Conservation (phyloP, 1,140 invertebrate genomes). For the Maniola jurtina region DNA sequence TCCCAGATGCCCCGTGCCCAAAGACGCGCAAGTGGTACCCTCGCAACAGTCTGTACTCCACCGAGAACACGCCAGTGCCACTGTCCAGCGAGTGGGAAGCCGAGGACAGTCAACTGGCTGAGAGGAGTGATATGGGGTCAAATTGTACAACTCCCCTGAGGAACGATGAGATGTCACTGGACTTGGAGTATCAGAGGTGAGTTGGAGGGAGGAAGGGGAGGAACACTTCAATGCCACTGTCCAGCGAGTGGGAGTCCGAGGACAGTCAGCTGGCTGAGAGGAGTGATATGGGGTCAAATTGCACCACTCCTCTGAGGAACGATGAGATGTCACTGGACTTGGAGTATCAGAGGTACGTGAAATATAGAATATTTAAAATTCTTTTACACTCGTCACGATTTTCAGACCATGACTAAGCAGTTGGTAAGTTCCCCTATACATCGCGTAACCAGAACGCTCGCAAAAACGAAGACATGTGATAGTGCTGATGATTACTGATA, state of each 20-base stretch:
- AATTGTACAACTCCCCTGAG: slow-evolving; percentile 35
- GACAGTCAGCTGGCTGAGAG: slow-evolving; percentile 38
- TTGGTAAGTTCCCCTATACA: no score
- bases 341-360: slow-evolving; percentile 58
- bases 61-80: slow-evolving; percentile 31
- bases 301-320: slow-evolving; percentile 34
- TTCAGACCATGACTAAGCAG: no score
- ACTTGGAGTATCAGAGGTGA: slow-evolving; percentile 64
- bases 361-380: no score
- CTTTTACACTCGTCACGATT: no score
- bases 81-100: slow-evolving; percentile 55
- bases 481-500: no score
- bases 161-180: slow-evolving; percentile 49
- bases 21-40: slow-evolving; percentile 54
- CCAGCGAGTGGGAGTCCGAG: slow-evolving; percentile 57
- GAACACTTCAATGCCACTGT: slow-evolving; percentile 21
- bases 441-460: no score
- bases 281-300: background rate
- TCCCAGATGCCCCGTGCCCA: slow-evolving; percentile 40
- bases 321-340: slow-evolving; percentile 52
- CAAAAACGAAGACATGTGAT: no score
- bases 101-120: slow-evolving; percentile 45
- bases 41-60: slow-evolving; percentile 25
- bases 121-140: background rate
- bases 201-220: background rate